Evolutionary conservation across 2,888 invertebrate genomes (phyloP), one percentile per base, ranked within the genome.

Genomic region (Drosophila phalerata): DNA sequence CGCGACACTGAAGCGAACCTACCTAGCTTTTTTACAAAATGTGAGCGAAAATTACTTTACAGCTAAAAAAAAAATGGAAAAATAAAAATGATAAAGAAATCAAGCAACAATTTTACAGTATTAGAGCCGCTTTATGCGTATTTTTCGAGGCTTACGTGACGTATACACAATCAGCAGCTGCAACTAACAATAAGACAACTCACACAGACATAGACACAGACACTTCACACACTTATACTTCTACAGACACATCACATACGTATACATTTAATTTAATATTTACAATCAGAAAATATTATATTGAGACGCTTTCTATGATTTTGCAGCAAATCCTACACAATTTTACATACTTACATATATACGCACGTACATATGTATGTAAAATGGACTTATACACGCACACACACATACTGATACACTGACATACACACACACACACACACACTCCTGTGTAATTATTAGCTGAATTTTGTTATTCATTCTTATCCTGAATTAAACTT

Each of bases 41-140:
- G 83, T 88, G 86, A 89, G 77, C 69, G 49, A 74, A 75, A 86
- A 80, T 84, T 84, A 84, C 84, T 84, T 87, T 85, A 87, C 67
- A 75, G 87, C 69, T 65, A 34, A 61, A 57, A 58, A 56, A 28
- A 55, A 53, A 45, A 63, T 13, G 63, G 55, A 37, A 60, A 73
- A 65, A 55, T 34, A 47, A 63, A 60, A 66, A 64, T 8, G 52
- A 61, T 45, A 65, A 52, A 34, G 38, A 57, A 45, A 61, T 56
- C 69, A 79, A 69, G 82, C 82, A 85, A 87, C 89, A 89, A 85
- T 84, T 85, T 87, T 87, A 85, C 85, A 85, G 85, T 85, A 85
- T 85, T 85, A 85, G 76, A 88, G 77, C 81, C 87, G 89, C 85
- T 86, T 86, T 81, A 76, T 71, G 87, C 84, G 73, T 85, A 86